Percentiles rank a stretch among this genome's conserved stretches.
Evolutionary conservation across 2,797 vertebrate species (phyloP).

Genomic region (Esox lucius): DNA sequence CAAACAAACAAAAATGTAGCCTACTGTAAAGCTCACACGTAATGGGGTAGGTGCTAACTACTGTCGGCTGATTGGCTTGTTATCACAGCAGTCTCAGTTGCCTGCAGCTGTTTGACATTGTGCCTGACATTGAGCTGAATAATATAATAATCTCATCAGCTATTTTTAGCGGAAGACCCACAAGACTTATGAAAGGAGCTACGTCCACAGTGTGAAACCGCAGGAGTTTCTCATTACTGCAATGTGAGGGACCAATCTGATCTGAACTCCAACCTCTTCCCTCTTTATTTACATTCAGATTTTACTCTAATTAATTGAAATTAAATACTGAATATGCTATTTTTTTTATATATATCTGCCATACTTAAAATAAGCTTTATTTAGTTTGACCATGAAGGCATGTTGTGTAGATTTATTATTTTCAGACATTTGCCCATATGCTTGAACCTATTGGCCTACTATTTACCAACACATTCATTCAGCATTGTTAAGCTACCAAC

Average conservation of each 20-base stretch:
- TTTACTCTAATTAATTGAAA: slow-evolving; percentile 25
- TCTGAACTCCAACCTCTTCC: slow-evolving; percentile 22
- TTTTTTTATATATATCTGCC: no score
- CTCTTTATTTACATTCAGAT: slow-evolving; percentile 48
- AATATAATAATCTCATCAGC: no score
- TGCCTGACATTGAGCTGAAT: no score
- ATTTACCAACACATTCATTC: not conserved
- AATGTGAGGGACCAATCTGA: slow-evolving; percentile 28
- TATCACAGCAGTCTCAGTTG: no score
- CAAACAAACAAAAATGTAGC: no score
- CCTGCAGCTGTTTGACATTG: no score
- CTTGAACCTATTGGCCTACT: no score
- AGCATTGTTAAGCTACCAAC: slow-evolving; percentile 20
- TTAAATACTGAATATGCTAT: not conserved
- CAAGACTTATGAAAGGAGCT: not conserved
- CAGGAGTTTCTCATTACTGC: slow-evolving; percentile 20
- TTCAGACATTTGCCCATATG: not conserved
- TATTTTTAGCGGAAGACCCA: not conserved
- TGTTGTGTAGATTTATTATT: slow-evolving; percentile 25
- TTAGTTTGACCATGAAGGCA: slow-evolving; percentile 57
- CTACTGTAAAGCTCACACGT: no score
- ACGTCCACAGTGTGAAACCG: slow-evolving; percentile 14
- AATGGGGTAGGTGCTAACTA: no score
- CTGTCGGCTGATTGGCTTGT: no score
- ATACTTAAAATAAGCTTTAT: slow-evolving; percentile 55